Evolutionary conservation across 2,797 vertebrate genomes (phyloP), one percentile per base, ranked within the genome.

Genomic region (Ibycter americanus): DNA sequence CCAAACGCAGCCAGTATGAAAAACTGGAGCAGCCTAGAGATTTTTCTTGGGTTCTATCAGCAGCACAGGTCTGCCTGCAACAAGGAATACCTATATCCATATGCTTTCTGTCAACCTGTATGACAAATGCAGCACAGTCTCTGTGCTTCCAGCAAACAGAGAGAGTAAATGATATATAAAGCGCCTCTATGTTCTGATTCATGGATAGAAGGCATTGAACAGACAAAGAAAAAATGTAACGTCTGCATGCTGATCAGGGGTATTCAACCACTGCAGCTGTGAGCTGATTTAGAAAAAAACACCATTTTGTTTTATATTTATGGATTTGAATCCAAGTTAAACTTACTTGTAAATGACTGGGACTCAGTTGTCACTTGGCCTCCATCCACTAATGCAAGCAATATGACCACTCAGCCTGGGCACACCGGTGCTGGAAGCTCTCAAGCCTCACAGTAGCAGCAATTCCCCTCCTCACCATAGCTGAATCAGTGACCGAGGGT

Each of bases 321-420:
- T 21, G 62, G 42, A 32, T 67, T 72, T 74, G 51, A 83, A 87
- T 55, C 47, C 38, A 46, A 80, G 63, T 47, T 67, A 7, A 70
- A 82, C 1, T 4, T 66, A 66, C 68, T 40, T 87, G 47, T 58
- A 18, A 82, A 31, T 4, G 12, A 31, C 42, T 6, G 9, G 26
- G 46, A 56, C 52, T 49, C 49, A 11, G 4, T 3, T 21, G 62
- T 76, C 44, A 14, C 76, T 61, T 54, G 49, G 73, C 38, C 21
- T 42, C 77, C 78, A 40, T 9, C 22, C 44, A 4, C 6, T n/a
- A 36, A 42, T 1, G 3, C 32, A 9, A 31, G 22, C 59, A 18
- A 15, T 6, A 5, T 1, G 4, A 38, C 2, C 1, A 0, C 55
- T 83, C 0, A 0, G 26, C 29, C 20, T 4, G 22, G 42, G 36